Evolutionary conservation across 2,113 vertebrate species (phyloP).

Genomic region (Herpetotheres cachinnans): DNA sequence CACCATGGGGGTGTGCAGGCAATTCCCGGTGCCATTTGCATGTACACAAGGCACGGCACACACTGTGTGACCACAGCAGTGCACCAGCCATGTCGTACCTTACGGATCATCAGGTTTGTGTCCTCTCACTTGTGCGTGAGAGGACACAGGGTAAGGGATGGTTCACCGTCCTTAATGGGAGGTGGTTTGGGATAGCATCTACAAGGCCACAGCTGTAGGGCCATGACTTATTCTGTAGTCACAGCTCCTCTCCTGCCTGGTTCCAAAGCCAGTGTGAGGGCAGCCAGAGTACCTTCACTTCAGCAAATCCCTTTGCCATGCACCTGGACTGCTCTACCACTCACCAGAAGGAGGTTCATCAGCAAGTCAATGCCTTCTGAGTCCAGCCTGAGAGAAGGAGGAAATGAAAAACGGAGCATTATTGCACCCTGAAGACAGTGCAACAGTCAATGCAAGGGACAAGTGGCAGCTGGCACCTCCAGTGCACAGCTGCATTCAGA

Average conservation of each 20-base stretch:
- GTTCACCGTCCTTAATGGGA: fast-evolving
- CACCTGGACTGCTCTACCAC: not conserved
- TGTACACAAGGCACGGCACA: not conserved
- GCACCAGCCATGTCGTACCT: fast-evolving
- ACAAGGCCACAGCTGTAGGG: not conserved
- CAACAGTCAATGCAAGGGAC: fast-evolving
- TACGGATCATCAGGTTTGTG: not conserved
- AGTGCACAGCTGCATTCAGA: not conserved
- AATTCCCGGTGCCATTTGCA: fast-evolving
- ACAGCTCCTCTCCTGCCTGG: not conserved
- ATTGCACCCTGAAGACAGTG: not conserved
- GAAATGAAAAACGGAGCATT: not conserved
- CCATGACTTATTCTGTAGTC: not conserved
- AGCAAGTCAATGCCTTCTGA: constrained; percentile 89
- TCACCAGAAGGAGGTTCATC: constrained; percentile 84
- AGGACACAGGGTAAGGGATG: not conserved
- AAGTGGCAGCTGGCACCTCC: not conserved
- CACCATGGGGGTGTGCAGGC: fast-evolving
- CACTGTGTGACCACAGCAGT: fast-evolving
- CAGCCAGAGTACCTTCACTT: not conserved
- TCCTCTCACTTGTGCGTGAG: not conserved
- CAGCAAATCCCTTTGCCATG: not conserved
- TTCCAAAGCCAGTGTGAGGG: not conserved
- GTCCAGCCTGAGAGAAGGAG: constrained; percentile 82
- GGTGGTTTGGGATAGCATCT: not conserved